phyloP scores from a whole-genome alignment of 2,113 vertebrate species.

The Mugil cephalus region DNA sequence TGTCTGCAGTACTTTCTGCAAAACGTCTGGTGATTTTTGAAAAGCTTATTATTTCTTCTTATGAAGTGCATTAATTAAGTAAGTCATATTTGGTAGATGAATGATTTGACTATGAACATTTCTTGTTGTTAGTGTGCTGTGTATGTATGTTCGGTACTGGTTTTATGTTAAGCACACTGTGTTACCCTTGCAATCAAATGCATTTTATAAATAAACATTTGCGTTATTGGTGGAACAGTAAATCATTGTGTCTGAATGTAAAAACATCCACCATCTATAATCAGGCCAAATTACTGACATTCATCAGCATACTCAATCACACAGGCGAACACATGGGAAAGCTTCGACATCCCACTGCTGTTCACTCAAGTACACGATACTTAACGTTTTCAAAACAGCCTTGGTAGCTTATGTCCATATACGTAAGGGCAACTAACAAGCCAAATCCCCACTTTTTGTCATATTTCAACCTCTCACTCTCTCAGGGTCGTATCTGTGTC shows the following conservation, averaged over 20 bases:
- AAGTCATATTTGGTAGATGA: background rate
- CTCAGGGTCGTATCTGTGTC: no score
- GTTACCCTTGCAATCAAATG: background rate
- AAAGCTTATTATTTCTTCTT: background rate
- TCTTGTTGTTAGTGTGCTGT: no score
- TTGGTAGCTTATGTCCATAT: background rate
- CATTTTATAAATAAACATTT: background rate
- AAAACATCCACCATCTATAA: background rate
- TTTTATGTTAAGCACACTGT: background rate
- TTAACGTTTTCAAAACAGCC: background rate
- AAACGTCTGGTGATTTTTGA: background rate
- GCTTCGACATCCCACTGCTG: background rate
- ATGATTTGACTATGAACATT: no score
- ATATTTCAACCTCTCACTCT: no score
- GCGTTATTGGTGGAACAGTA: background rate
- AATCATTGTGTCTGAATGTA: background rate
- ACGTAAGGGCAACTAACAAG: accelerated
- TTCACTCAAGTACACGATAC: background rate
- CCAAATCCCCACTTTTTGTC: no score
- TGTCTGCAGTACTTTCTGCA: background rate
- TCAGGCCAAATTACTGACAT: background rate
- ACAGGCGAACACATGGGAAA: background rate
- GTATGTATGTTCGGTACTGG: no score
- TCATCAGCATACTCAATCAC: background rate
- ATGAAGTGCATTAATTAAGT: background rate